These are phyloP conservation scores for Ectemnius continuus DNA, from an alignment of 2,888 invertebrate genomes.

Conservation along the genomic window DNA sequence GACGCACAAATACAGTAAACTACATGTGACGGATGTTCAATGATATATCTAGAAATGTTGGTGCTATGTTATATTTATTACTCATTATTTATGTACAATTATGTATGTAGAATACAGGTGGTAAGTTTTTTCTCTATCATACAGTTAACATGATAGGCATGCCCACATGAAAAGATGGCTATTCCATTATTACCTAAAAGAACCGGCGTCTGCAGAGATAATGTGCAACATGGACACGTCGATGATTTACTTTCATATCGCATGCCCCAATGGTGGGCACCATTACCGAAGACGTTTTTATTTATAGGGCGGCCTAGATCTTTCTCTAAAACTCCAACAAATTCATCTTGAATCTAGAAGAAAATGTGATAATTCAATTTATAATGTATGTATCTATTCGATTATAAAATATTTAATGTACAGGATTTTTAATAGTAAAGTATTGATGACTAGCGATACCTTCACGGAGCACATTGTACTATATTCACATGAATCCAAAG, in stretches of 20 bases:
- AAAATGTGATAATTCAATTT: neutral
- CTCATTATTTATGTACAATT: conserved; percentile 30
- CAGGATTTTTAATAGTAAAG: neutral
- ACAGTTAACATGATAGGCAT: conserved; percentile 83
- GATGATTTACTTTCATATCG: conserved; percentile 67
- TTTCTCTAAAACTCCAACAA: conserved; percentile 66
- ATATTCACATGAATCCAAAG: conserved; percentile 57
- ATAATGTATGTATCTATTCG: neutral
- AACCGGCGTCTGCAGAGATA: conserved; percentile 81
- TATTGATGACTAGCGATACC: conserved; percentile 53
- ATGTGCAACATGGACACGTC: conserved; percentile 80
- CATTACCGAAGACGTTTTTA: conserved; percentile 66
- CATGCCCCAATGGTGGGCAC: conserved; percentile 80
- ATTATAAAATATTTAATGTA: conserved; percentile 6
- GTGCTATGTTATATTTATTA: conserved; percentile 31
- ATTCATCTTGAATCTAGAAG: conserved; percentile 64
- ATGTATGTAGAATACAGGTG: conserved; percentile 75
- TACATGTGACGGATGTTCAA: neutral
- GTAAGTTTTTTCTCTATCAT: conserved; percentile 80
- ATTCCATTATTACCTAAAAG: conserved; percentile 82
- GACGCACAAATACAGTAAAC: neutral
- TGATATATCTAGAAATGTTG: neutral
- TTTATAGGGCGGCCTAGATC: conserved; percentile 64
- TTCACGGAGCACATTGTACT: conserved; percentile 72
- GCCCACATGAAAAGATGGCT: conserved; percentile 83